Conservation (phyloP, 2,797 vertebrate genomes). For the Poeciliopsis gracilis region DNA sequence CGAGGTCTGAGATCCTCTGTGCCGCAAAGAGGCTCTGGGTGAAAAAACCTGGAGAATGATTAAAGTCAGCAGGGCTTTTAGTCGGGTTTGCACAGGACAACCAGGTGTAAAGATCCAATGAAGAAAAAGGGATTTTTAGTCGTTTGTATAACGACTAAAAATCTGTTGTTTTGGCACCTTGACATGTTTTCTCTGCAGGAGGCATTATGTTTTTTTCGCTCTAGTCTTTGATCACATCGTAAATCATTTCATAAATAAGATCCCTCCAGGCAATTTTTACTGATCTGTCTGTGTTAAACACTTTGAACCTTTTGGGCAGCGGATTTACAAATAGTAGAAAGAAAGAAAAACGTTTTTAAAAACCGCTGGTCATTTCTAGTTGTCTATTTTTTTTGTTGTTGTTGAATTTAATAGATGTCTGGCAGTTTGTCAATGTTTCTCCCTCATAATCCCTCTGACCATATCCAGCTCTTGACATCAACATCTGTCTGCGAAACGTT, state of each 20-base stretch:
- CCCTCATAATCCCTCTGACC: constrained; percentile 12
- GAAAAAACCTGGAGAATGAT: constrained; percentile 3
- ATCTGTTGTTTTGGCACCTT: constrained; percentile 5
- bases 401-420: constrained; percentile 68
- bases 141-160: not conserved
- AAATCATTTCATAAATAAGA: not conserved
- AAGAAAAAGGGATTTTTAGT: not conserved
- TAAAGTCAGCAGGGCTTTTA: constrained; percentile 5
- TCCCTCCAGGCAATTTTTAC: not conserved
- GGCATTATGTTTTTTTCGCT: constrained; percentile 7
- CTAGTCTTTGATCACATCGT: constrained; percentile 11
- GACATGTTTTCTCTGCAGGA: constrained; percentile 6
- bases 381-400: constrained; percentile 14
- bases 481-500: not conserved
- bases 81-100: not conserved
- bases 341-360: not conserved
- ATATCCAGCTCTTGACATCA: constrained; percentile 12
- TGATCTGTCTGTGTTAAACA: constrained; percentile 15
- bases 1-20: constrained; percentile 21
- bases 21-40: constrained; percentile 18
- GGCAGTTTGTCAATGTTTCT: constrained; percentile 60
- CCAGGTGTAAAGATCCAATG: not conserved
- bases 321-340: constrained; percentile 9
- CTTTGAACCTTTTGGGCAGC: constrained; percentile 8
- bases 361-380: not conserved